These are phyloP conservation scores for Heliconius hermathena DNA, from an alignment of 1,140 invertebrate species.

Conservation along the genomic window DNA sequence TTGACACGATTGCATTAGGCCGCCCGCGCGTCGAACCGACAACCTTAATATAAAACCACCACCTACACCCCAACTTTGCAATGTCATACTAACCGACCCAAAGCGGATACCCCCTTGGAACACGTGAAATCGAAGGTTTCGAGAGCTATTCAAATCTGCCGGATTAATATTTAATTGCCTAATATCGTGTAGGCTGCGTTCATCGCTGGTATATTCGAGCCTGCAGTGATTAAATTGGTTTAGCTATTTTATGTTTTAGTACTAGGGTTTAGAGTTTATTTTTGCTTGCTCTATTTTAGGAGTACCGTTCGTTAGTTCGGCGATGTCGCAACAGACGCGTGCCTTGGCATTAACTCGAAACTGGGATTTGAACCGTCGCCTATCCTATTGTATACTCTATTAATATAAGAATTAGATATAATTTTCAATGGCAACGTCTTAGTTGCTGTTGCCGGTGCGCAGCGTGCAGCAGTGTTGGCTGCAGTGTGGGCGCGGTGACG, in stretches of 20 bases:
- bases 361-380: constrained; percentile 31
- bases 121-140: constrained; percentile 26
- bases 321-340: constrained; percentile 71
- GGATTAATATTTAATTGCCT: constrained; percentile 62
- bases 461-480: constrained; percentile 41
- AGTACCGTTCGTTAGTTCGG: constrained; percentile 49
- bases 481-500: constrained; percentile 12
- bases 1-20: constrained; percentile 65
- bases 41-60: constrained; percentile 62
- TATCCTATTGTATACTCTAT: constrained; percentile 47
- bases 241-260: background rate
- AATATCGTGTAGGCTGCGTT: constrained; percentile 66
- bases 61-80: constrained; percentile 58
- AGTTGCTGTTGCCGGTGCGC: constrained; percentile 30
- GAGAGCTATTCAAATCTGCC: constrained; percentile 40
- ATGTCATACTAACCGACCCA: constrained; percentile 54
- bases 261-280: background rate
- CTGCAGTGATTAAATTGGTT: constrained; percentile 23
- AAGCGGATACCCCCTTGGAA: constrained; percentile 27
- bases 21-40: constrained; percentile 53
- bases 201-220: constrained; percentile 49
- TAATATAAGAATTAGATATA: constrained; percentile 1
- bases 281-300: background rate
- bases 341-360: constrained; percentile 52
- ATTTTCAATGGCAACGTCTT: constrained; percentile 21